Conservation (phyloP, 2,113 vertebrate genomes). For the Pluvialis apricaria region DNA sequence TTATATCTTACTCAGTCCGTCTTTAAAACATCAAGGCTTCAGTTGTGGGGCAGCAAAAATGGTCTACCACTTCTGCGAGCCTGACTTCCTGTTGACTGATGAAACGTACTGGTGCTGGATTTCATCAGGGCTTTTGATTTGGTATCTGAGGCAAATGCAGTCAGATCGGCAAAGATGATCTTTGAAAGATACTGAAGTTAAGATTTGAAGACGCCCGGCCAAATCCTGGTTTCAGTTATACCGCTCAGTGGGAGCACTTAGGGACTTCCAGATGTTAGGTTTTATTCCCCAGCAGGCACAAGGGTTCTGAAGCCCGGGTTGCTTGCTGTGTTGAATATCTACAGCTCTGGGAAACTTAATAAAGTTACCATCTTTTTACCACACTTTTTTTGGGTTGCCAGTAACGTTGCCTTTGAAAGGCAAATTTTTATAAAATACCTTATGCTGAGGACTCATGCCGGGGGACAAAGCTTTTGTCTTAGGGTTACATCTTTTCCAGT, state of each 20-base stretch:
- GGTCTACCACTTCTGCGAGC: not conserved
- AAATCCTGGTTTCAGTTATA: constrained; percentile 17
- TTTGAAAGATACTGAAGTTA: not conserved
- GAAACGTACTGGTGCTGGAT: not conserved
- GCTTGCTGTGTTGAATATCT: not conserved
- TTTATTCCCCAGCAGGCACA: not conserved
- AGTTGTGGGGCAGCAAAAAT: not conserved
- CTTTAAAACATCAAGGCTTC: not conserved
- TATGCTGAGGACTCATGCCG: fast-evolving
- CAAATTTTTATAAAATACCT: not conserved
- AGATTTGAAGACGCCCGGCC: not conserved
- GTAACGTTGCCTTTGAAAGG: not conserved
- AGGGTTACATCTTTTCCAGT: not conserved
- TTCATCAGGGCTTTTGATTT: not conserved
- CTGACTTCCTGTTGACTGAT: constrained; percentile 4
- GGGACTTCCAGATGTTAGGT: constrained; percentile 12
- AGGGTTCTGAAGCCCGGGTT: not conserved
- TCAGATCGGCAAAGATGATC: not conserved
- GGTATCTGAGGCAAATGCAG: not conserved
- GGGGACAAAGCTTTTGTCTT: not conserved
- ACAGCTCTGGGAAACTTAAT: not conserved
- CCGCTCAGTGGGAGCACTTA: not conserved
- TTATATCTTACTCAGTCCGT: not conserved
- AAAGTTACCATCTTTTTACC: not conserved
- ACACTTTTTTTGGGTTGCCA: not conserved